Base-by-base conservation (phyloP, 2,888 invertebrate species). In the Orthosia incerta region DNA sequence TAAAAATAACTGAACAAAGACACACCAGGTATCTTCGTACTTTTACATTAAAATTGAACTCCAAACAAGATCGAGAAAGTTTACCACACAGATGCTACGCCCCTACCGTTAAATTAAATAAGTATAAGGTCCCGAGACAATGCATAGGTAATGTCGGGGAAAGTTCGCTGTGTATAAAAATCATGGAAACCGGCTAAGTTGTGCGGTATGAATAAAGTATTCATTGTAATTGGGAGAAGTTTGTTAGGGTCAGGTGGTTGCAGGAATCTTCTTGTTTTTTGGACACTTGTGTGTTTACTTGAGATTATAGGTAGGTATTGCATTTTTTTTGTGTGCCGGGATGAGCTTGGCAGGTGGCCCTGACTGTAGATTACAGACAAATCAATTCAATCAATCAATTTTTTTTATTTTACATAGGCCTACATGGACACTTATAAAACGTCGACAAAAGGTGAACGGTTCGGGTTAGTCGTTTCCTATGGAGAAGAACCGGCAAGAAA, bases 81-180 rank as follows among this genome's bases (percentile, higher is more conserved):
- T 86, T 66, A 57, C 63, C 60, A 85, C 83, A 80, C 82, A 86
- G 81, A 78, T 86, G 78, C 53, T 72, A 79, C 80, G 80, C 83
- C 72, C 76, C 81, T 78, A 67, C 76, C 87, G 88, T 90, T 90
- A 93, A 93, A 94, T 95, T 93, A 94, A 94, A 94, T 91, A 94
- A 93, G 91, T 89, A 90, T 88, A 85, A 79, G 83, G 82, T 72
- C 73, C 80, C 76, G 82, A 92, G 92, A 95, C 95, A 95, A 94
- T 94, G 95, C 95, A 95, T 95, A 95, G 93, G 92, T 94, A 94
- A 95, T 94, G 93, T 87, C 76, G 76, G 78, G 76, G 83, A 86
- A 94, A 95, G 92, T 95, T 95, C 80, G 90, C 91, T 67, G 68
- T 57, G 74, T 94, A 95, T 96, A 95, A 96, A 95, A 96, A 96